Evolutionary conservation across 2,113 vertebrate genomes (phyloP).

Genomic region (Egretta garzetta): DNA sequence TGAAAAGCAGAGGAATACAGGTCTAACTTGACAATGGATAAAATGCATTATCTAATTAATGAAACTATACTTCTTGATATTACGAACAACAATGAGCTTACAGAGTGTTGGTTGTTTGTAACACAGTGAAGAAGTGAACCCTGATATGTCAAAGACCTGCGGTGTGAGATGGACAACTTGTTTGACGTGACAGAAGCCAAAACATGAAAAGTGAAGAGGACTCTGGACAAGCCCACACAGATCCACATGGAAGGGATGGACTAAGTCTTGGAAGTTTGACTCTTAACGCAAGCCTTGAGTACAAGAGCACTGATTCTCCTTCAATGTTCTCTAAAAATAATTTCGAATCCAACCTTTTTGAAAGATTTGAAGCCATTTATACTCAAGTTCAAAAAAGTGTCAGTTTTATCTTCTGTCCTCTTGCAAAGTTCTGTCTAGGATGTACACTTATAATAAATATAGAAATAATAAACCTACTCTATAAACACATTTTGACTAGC

Average conservation of each 20-base stretch:
- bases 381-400: not conserved
- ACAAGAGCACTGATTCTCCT: not conserved
- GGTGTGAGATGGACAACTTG: fast-evolving
- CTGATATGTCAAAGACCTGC: not conserved
- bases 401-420: not conserved
- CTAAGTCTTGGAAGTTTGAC: not conserved
- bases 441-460: not conserved
- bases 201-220: not conserved
- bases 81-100: not conserved
- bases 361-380: not conserved
- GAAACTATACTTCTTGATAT: not conserved
- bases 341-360: not conserved
- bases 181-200: not conserved
- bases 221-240: not conserved
- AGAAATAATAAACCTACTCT: not conserved
- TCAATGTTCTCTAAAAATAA: not conserved
- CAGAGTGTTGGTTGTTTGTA: not conserved
- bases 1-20: not conserved
- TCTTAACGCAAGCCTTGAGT: not conserved
- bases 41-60: not conserved
- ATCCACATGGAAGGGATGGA: fast-evolving
- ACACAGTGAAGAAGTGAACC: not conserved
- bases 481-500: not conserved
- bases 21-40: not conserved
- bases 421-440: not conserved